These are phyloP conservation scores for Ceriagrion tenellum DNA, from an alignment of 2,888 invertebrate genomes.

Conservation along the genomic window DNA sequence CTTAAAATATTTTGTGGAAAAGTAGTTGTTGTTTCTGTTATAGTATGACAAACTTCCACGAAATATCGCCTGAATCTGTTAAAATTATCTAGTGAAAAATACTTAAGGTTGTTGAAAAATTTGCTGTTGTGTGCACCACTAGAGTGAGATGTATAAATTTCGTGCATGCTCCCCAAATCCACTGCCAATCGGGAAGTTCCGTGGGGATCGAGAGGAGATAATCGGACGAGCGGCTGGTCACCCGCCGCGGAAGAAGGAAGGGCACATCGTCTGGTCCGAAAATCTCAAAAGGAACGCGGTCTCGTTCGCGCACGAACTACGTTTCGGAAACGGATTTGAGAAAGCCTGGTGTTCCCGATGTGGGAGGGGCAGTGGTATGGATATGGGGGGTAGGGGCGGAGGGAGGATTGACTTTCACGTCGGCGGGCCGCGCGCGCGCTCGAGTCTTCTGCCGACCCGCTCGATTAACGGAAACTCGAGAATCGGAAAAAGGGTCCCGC, in stretches of 20 bases:
- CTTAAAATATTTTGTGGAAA: too few species aligned
- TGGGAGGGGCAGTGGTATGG: not conserved
- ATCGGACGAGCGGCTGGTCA: too few species aligned
- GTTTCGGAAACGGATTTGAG: not conserved
- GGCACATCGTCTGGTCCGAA: not conserved
- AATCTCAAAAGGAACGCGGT: not conserved
- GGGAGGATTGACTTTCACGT: not conserved
- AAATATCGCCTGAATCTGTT: too few species aligned
- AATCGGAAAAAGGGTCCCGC: not conserved
- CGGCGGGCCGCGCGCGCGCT: not conserved
- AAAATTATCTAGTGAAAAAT: too few species aligned
- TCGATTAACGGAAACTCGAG: constrained; percentile 28
- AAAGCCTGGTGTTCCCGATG: not conserved
- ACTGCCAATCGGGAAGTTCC: too few species aligned
- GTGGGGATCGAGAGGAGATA: too few species aligned
- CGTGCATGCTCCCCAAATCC: too few species aligned
- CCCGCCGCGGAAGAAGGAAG: not conserved
- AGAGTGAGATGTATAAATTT: too few species aligned
- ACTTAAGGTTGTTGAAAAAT: too few species aligned
- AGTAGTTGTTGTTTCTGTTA: too few species aligned
- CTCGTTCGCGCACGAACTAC: not conserved
- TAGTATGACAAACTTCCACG: too few species aligned
- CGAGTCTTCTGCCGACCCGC: not conserved
- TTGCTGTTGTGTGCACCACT: too few species aligned
- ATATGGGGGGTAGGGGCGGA: not conserved